Conservation (phyloP, 2,113 vertebrate species). For the Tachysurus vachellii region DNA sequence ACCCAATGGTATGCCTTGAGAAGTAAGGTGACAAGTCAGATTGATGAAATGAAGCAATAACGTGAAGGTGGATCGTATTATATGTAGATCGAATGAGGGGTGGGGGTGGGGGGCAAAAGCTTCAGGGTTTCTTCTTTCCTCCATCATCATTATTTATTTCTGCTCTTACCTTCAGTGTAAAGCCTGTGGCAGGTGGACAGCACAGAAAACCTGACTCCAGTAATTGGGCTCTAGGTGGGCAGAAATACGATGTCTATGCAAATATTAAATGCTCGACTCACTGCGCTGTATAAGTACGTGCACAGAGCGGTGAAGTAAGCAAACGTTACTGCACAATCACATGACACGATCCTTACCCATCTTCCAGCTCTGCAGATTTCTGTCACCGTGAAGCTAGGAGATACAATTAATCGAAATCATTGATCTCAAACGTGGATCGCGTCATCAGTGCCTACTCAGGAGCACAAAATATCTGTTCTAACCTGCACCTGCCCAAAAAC, state of each 20-base stretch:
- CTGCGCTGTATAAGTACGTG: constrained; percentile 21
- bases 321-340: neutral
- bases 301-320: constrained; percentile 20
- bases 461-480: constrained; percentile 62
- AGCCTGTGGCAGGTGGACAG: constrained; percentile 8
- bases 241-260: constrained; percentile 28
- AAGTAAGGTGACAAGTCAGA: neutral
- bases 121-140: neutral
- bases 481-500: constrained; percentile 43
- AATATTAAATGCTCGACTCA: constrained; percentile 31
- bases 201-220: neutral
- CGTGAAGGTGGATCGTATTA: neutral
- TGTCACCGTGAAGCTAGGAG: constrained; percentile 18
- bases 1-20: neutral
- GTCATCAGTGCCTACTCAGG: constrained; percentile 45
- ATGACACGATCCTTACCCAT: neutral
- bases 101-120: too few species aligned
- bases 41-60: neutral
- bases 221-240: constrained; percentile 38
- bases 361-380: constrained; percentile 12
- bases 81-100: neutral
- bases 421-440: constrained; percentile 44
- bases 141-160: neutral
- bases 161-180: neutral
- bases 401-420: constrained; percentile 42